A percentile compares a stretch with the other conserved stretches of the same genome.
These are phyloP conservation scores for Phoxinus phoxinus DNA, from an alignment of 2,113 vertebrate species.

Conservation along the genomic window DNA sequence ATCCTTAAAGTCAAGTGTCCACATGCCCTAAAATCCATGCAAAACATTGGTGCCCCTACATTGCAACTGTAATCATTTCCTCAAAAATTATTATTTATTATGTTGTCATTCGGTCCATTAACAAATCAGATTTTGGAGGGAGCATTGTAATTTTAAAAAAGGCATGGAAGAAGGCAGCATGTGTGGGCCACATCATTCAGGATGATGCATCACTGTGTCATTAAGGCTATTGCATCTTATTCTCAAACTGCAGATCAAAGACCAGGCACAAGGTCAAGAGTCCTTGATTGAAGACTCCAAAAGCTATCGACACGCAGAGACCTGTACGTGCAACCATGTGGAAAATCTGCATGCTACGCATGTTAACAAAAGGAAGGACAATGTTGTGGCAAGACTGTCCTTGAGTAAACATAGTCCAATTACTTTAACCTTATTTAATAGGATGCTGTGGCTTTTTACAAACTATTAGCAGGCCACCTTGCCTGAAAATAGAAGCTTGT, in stretches of 20 bases:
- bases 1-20: background rate
- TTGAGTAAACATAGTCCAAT: constrained; percentile 64
- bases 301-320: background rate
- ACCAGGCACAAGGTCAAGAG: background rate
- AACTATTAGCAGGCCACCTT: constrained; percentile 72
- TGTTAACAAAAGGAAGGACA: constrained; percentile 6
- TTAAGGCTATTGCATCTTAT: constrained; percentile 1
- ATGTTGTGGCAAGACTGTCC: constrained; percentile 42
- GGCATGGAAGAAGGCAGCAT: constrained; percentile 1
- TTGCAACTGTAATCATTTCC: background rate
- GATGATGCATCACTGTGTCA: constrained; percentile 4
- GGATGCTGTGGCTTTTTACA: constrained; percentile 71
- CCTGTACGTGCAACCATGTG: background rate
- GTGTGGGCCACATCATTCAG: constrained; percentile 26
- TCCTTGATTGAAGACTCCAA: constrained; percentile 17
- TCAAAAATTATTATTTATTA: constrained; percentile 26
- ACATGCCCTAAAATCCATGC: background rate
- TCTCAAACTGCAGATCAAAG: constrained; percentile 26
- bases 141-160: background rate
- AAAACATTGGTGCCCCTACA: background rate
- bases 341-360: background rate
- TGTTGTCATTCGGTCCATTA: background rate
- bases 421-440: constrained; percentile 72
- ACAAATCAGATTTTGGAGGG: constrained; percentile 20
- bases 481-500: constrained; percentile 70